These are phyloP conservation scores for Etheostoma nigrum DNA, from an alignment of 2,797 vertebrate genomes.

Conservation along the genomic window DNA sequence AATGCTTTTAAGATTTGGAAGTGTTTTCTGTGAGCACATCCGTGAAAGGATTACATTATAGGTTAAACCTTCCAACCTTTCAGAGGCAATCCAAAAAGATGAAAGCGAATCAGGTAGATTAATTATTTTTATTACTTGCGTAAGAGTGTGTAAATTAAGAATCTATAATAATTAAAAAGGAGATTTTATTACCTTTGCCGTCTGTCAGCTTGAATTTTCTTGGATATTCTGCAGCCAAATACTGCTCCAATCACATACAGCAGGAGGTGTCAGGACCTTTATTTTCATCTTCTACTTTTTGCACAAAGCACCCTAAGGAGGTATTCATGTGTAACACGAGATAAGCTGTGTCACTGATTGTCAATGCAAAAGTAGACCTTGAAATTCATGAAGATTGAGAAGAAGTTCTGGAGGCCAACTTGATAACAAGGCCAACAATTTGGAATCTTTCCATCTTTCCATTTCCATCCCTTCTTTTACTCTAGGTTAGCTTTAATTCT, in stretches of 20 bases:
- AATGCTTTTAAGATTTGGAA: conserved; percentile 22
- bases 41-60: conserved; percentile 30
- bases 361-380: not conserved
- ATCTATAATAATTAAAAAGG: conserved; percentile 33
- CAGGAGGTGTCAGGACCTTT: not conserved
- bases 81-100: conserved; percentile 14
- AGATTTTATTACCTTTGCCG: conserved; percentile 21
- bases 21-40: conserved; percentile 14
- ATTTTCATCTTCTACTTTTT: conserved; percentile 12
- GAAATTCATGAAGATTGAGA: not conserved
- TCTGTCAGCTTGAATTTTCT: conserved; percentile 2
- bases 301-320: not conserved
- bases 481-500: conserved; percentile 7
- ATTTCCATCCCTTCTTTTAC: conserved; percentile 3
- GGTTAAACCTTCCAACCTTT: conserved; percentile 24
- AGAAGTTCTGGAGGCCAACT: not conserved
- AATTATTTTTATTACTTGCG: conserved; percentile 19
- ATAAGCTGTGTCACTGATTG: not conserved
- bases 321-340: not conserved
- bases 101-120: conserved; percentile 19
- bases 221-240: not conserved
- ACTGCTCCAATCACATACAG: not conserved
- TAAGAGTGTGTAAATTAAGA: conserved; percentile 16
- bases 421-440: not conserved
- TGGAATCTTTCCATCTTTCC: not conserved